Evolutionary conservation across 1,140 invertebrate species (phyloP), one percentile per base, ranked within the genome.

Genomic region (Ceratina calcarata): DNA sequence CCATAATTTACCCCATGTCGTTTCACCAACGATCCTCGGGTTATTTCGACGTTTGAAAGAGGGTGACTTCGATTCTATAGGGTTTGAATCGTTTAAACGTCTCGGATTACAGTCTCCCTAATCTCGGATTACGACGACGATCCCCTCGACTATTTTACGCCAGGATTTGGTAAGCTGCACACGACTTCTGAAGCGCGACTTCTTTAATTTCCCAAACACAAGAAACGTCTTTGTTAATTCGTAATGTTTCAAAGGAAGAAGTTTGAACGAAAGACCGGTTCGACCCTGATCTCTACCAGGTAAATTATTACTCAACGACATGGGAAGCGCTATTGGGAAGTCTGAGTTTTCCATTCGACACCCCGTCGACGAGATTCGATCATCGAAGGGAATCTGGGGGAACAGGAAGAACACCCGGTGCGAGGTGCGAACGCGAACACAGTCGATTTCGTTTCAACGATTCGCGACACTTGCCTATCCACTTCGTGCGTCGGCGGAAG

Each of bases 381-480:
- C 68, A 67, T 68, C 53, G 32, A 75, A 68, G 16, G 51, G 58
- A 71, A 80, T 27, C 22, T 18, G n/a, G 80, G 80, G 85, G 78
- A 74, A 85, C 85, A 82, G 84, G 82, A 88, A 83, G 86, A 83
- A 82, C 86, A 81, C 87, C 88, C 73, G 87, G 72, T 51, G 85
- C 20, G 69, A 77, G 20, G 37, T 45, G 37, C 8, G 37, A 45
- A 45, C 37, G 10, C 8, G 7, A 45, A 70, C 64, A 68, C 57
- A 57, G 3, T 77, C 51, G 49, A 22, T 77, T 49, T 18, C 67
- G 49, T 77, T 51, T 53, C 66, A 51, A 60, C 55, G 65, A 16
- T 1, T 76, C 20, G 65, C 53, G 53, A 74, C 61, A 65, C 49
- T 69, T 71, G 45, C n/a, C 32, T 22, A n/a, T n/a, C n/a, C n/a